Base-by-base conservation (phyloP, 2,797 vertebrate species). In the Huso huso region DNA sequence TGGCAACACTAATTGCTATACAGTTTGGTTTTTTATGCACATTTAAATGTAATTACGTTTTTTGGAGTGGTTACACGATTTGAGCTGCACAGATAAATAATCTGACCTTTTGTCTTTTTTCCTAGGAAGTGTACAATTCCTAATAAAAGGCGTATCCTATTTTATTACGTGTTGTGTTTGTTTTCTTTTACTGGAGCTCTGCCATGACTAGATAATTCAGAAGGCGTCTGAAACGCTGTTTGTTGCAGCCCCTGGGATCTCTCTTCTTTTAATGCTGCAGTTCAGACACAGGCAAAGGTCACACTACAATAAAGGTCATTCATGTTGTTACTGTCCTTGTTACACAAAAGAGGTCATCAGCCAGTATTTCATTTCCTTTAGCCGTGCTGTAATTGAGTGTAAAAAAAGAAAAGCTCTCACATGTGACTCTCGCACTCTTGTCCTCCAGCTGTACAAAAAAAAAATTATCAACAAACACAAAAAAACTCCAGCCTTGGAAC, bases 1-100 rank as follows among this genome's bases (percentile, higher is more conserved):
- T 64, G 49, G 50, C 15, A 84, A 85, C 80, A 84, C 81, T 81
- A 83, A 82, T 80, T 74, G 74, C 74, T 81, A 78, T 82, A 80
- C 72, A 78, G 75, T 75, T 79, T 83, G 79, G 72, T 71, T 83
- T 80, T 74, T 75, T 53, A 73, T 49, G 75, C 66, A 76, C 75
- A 80, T 84, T 37, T 84, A 75, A 83, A 76, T 49, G 66, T 57
- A 68, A 49, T 68, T 51, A 57, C 62, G 2, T 62, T 63, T 64
- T 62, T 37, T 7, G 12, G 55, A 58, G 61, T 67, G 69, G 69
- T 63, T 64, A 55, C 59, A 66, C 48, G 11, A 48, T 60, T 68
- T 55, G 23, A 8, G 62, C 62, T 23, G 62, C 62, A 64, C 62
- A 67, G 53, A 64, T 61, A 67, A 70, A 52, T 67, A 61, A 67